Evolutionary conservation across 2,888 invertebrate genomes (phyloP).

Genomic region (Stenodera caucasica): DNA sequence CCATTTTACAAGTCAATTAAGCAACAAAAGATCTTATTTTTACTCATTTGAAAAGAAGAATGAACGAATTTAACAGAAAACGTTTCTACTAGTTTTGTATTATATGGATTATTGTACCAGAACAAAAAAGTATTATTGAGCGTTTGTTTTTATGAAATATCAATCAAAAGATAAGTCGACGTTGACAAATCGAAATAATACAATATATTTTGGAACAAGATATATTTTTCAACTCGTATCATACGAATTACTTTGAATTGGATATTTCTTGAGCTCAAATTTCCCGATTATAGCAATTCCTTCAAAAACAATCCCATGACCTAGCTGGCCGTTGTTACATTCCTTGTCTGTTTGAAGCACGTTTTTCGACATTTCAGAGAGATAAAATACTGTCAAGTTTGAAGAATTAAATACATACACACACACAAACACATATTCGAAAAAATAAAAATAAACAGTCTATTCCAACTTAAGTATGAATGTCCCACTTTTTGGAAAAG

Average conservation of each 20-base stretch:
- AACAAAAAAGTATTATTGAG: too few species aligned
- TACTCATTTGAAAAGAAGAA: neutral
- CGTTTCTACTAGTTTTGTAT: too few species aligned
- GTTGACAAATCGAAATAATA: too few species aligned
- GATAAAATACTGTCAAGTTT: constrained; percentile 42
- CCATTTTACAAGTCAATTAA: neutral
- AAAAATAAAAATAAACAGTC: too few species aligned
- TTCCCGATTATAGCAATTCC: constrained; percentile 24
- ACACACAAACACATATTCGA: constrained; percentile 11
- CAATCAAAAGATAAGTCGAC: too few species aligned
- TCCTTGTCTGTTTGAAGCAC: constrained; percentile 22
- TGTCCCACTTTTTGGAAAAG: too few species aligned
- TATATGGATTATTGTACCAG: too few species aligned
- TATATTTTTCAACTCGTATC: too few species aligned
- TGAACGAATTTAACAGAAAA: neutral
- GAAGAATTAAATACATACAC: neutral
- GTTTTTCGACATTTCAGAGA: constrained; percentile 41
- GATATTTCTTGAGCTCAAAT: neutral
- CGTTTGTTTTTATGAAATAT: too few species aligned
- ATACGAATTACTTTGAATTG: neutral
- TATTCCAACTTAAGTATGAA: too few species aligned
- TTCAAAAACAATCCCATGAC: constrained; percentile 16
- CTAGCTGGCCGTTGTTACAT: constrained; percentile 16
- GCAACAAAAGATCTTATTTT: neutral
- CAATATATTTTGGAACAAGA: too few species aligned